Percentiles rank a stretch among this genome's conserved stretches.
phyloP scores from a whole-genome alignment of 2,888 invertebrate genomes.

The Dicyrtomina minuta region DNA sequence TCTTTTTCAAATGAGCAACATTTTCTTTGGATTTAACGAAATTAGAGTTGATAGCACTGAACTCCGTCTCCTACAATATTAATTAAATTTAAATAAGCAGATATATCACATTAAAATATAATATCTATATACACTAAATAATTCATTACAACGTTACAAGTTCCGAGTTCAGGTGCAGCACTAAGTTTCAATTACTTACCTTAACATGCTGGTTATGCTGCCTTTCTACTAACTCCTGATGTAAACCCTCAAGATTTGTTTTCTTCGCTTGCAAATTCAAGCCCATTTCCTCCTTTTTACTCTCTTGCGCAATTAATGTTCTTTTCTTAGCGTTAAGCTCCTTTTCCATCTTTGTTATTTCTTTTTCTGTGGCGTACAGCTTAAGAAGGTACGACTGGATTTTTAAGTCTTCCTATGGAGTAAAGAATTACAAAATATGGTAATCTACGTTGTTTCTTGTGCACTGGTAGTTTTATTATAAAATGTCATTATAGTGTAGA shows the following conservation, averaged over 20 bases:
- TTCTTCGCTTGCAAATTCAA: constrained; percentile 90
- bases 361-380: constrained; percentile 89
- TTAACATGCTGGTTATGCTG: constrained; percentile 48
- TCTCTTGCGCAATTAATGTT: constrained; percentile 37
- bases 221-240: constrained; percentile 70
- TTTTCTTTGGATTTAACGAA: constrained; percentile 97
- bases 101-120: constrained; percentile 19
- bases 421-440: background rate
- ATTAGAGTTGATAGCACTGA: constrained; percentile 89
- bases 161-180: too few relatives aligned
- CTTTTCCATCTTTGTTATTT: constrained; percentile 76
- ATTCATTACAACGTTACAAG: background rate
- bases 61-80: constrained; percentile 75
- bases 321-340: constrained; percentile 80
- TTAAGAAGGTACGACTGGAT: constrained; percentile 88
- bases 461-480: too few relatives aligned
- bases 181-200: too few relatives aligned
- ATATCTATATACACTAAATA: background rate
- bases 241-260: constrained; percentile 82
- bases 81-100: background rate
- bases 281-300: constrained; percentile 83
- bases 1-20: constrained; percentile 93
- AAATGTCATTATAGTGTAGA: too few relatives aligned
- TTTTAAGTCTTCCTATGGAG: constrained; percentile 78
- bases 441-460: too few relatives aligned